These are phyloP conservation scores for Accipiter virgatus DNA, from an alignment of 2,113 vertebrate genomes.

Conservation along the genomic window DNA sequence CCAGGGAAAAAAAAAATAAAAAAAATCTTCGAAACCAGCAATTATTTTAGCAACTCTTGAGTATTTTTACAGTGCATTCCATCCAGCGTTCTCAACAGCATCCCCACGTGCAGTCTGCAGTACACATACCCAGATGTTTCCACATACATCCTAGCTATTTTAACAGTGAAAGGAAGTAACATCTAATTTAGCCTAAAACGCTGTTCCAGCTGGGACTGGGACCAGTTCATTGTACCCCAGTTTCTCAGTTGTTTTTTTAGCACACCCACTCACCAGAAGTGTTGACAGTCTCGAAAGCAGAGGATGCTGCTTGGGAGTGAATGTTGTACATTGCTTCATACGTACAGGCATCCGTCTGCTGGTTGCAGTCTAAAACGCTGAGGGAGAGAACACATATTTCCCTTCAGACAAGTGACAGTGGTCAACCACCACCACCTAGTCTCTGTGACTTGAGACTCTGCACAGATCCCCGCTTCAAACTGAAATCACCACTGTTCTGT, in stretches of 20 bases:
- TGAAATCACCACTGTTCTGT: background rate
- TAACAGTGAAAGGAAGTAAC: background rate
- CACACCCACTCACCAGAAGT: conserved; percentile 77
- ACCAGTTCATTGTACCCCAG: background rate
- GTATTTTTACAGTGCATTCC: background rate
- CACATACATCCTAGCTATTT: background rate
- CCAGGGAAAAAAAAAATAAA: background rate
- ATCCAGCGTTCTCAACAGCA: background rate
- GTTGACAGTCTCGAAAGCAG: conserved; percentile 20
- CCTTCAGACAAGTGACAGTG: background rate
- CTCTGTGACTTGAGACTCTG: background rate
- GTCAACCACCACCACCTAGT: background rate
- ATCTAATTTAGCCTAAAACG: background rate
- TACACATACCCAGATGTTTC: background rate
- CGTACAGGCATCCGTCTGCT: conserved; percentile 78
- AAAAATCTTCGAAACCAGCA: background rate
- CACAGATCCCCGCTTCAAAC: background rate
- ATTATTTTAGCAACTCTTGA: background rate
- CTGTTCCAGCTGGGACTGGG: background rate
- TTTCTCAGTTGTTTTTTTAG: background rate
- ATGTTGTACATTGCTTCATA: conserved; percentile 96
- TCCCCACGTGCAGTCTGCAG: background rate
- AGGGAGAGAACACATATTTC: background rate
- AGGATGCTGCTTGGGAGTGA: conserved; percentile 77
- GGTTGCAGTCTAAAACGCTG: conserved; percentile 73